Evolutionary conservation across 2,888 invertebrate genomes (phyloP).

Genomic region (Anodontia alba): DNA sequence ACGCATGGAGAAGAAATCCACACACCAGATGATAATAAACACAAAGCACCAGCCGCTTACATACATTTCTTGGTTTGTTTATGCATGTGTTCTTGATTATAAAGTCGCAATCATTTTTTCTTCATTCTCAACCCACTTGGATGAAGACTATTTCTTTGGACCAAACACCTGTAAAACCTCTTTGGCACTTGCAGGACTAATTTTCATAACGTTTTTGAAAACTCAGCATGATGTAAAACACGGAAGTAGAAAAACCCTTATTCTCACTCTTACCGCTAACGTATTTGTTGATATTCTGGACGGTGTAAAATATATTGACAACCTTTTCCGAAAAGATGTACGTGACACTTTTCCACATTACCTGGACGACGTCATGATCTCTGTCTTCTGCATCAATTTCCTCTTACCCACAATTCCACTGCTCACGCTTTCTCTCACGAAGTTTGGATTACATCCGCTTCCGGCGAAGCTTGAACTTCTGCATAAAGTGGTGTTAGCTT

Average conservation of each 20-base stretch:
- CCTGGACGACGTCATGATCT: slow-evolving; percentile 85
- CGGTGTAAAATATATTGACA: slow-evolving; percentile 86
- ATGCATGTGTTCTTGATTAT: slow-evolving; percentile 85
- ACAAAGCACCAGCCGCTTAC: slow-evolving; percentile 76
- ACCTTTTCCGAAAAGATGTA: slow-evolving; percentile 84
- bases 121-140: slow-evolving; percentile 76
- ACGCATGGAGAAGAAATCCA: slow-evolving; percentile 26
- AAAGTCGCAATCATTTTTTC: slow-evolving; percentile 86
- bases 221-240: slow-evolving; percentile 86
- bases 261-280: slow-evolving; percentile 86
- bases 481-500: slow-evolving; percentile 86
- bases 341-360: slow-evolving; percentile 68
- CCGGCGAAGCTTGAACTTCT: slow-evolving; percentile 72
- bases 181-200: slow-evolving; percentile 85
- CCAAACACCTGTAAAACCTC: slow-evolving; percentile 81
- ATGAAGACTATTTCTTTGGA: slow-evolving; percentile 74
- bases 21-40: not conserved
- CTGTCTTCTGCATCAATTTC: slow-evolving; percentile 87
- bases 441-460: slow-evolving; percentile 83
- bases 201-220: slow-evolving; percentile 87
- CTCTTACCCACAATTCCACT: slow-evolving; percentile 87
- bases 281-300: slow-evolving; percentile 87
- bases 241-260: slow-evolving; percentile 85
- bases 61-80: slow-evolving; percentile 87
- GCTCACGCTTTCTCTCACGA: slow-evolving; percentile 86